These are phyloP conservation scores for Lophura nycthemera DNA, from an alignment of 2,113 vertebrate species.

Conservation along the genomic window DNA sequence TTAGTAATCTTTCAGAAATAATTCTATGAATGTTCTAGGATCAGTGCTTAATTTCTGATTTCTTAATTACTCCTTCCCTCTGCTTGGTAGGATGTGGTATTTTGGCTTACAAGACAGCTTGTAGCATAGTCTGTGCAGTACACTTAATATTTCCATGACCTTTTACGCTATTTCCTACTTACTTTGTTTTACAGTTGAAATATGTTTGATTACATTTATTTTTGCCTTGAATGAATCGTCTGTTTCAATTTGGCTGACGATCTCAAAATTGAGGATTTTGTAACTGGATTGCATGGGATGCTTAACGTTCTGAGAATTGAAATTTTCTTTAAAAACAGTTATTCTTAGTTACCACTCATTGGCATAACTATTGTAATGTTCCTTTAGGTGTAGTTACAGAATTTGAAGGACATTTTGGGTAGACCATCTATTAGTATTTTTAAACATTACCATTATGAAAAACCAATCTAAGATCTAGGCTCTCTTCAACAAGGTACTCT, in stretches of 20 bases:
- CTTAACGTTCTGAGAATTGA: neutral
- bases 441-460: neutral
- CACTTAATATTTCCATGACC: slow-evolving; percentile 47
- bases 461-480: neutral
- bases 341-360: neutral
- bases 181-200: neutral
- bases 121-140: slow-evolving; percentile 41
- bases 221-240: neutral
- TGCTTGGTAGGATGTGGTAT: slow-evolving; percentile 71
- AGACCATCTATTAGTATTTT: neutral
- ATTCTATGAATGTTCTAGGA: slow-evolving; percentile 48
- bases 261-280: neutral
- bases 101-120: slow-evolving; percentile 71
- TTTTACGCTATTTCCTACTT: slow-evolving; percentile 34
- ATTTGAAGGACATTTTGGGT: neutral
- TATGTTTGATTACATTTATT: neutral
- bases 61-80: slow-evolving; percentile 46
- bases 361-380: neutral
- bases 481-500: neutral
- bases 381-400: neutral
- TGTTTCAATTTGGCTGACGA: neutral
- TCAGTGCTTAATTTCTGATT: slow-evolving; percentile 80
- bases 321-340: neutral
- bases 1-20: neutral
- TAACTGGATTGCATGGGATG: neutral